Conservation (phyloP, 2,888 invertebrate species). For the Anticlea derivata region DNA sequence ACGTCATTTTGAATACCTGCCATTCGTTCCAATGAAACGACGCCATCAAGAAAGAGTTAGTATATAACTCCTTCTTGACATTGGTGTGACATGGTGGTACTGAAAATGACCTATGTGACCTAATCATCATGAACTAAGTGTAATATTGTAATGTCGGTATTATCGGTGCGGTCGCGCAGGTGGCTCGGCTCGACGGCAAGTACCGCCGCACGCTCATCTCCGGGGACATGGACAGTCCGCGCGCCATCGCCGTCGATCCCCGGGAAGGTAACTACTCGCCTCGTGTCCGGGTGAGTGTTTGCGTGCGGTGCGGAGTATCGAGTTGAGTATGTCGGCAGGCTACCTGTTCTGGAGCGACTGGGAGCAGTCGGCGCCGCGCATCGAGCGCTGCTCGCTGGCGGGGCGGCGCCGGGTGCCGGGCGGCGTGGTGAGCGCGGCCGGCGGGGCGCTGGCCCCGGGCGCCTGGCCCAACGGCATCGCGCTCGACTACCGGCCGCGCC, state of each 20-base stretch:
- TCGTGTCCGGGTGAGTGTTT: too few relatives aligned
- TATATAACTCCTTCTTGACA: too few relatives aligned
- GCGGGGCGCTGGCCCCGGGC: conserved; percentile 81
- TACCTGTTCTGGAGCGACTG: conserved; percentile 95
- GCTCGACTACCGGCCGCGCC: conserved; percentile 87
- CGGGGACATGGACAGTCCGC: conserved; percentile 92
- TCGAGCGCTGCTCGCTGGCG: conserved; percentile 92
- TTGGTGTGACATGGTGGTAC: too few relatives aligned
- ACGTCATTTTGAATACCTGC: too few relatives aligned
- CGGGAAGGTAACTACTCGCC: conserved; percentile 77
- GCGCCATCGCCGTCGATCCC: conserved; percentile 93
- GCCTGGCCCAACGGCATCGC: conserved; percentile 95
- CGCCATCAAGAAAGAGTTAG: too few relatives aligned
- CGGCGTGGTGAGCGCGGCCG: conserved; percentile 84
- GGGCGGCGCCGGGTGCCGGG: conserved; percentile 83
- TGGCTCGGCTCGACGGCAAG: conserved; percentile 83
- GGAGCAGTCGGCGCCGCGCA: conserved; percentile 90
- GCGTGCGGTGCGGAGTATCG: too few relatives aligned
- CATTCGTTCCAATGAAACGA: too few relatives aligned
- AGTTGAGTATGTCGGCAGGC: conserved; percentile 58
- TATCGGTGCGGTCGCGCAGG: too few relatives aligned
- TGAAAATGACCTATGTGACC: too few relatives aligned
- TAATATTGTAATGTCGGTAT: not conserved
- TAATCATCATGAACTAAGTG: not conserved
- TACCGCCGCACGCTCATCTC: conserved; percentile 90